Conservation (phyloP, 1,140 invertebrate species). For the Thalassaphorura encarpata region DNA sequence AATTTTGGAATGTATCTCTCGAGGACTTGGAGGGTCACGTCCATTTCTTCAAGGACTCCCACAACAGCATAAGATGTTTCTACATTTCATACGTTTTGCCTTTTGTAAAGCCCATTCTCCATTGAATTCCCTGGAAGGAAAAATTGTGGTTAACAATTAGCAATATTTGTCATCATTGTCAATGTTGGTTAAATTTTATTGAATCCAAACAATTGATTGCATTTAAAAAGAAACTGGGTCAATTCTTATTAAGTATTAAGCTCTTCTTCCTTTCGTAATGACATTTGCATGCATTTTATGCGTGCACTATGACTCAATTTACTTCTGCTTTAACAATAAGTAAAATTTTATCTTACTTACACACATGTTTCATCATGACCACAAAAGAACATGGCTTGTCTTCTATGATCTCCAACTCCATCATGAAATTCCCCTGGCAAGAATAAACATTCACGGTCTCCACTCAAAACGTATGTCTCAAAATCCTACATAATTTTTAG, state of each 20-base stretch:
- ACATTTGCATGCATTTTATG: too few relatives aligned
- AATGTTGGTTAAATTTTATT: not conserved
- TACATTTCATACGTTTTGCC: constrained; percentile 70
- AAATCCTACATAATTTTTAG: constrained; percentile 63
- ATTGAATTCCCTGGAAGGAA: constrained; percentile 66
- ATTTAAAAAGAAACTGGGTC: not conserved
- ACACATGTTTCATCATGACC: constrained; percentile 76
- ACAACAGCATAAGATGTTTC: constrained; percentile 78
- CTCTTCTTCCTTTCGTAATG: too few relatives aligned
- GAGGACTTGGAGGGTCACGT: constrained; percentile 67
- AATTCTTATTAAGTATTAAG: not conserved
- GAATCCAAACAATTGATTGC: not conserved
- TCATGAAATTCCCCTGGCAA: constrained; percentile 53
- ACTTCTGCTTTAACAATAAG: too few relatives aligned
- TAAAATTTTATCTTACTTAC: too few relatives aligned
- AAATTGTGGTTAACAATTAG: too few relatives aligned
- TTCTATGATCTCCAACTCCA: constrained; percentile 50
- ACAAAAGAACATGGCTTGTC: constrained; percentile 75
- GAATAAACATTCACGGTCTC: constrained; percentile 73
- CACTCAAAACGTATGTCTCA: constrained; percentile 70
- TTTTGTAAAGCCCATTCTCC: constrained; percentile 65
- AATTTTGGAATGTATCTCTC: constrained; percentile 75
- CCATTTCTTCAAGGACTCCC: constrained; percentile 74
- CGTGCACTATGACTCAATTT: too few relatives aligned
- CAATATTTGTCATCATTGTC: too few relatives aligned